Base-by-base conservation (phyloP, 2,113 vertebrate genomes). In the Calypte anna region DNA sequence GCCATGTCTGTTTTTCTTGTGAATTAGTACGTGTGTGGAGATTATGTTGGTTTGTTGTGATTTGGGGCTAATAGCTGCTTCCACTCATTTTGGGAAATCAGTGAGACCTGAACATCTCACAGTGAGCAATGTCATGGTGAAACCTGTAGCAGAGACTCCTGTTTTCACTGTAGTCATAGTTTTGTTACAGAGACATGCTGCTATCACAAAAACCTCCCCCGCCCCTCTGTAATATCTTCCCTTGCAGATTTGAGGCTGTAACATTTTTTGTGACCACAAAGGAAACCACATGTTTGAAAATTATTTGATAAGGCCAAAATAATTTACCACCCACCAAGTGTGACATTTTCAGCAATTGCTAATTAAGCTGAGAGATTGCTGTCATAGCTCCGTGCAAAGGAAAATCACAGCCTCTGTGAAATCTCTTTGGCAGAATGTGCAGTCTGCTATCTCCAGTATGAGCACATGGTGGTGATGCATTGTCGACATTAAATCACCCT, bases 281-380 rank as follows among this genome's bases (percentile, higher is more conserved):
- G n/a, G 68, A 84, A 95, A 50, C 21, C 44, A 68, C 44, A 50
- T 87, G 78, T 87, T 87, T 68, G 59, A 54, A 87, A 87, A 81
- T 77, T 0, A 73, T 87, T 84, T 90, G 86, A 92, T 90, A 94
- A 92, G 82, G 90, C 86, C 85, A 87, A 90, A 94, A 87, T 73
- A 72, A 90, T 95, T 92, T 81, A 40, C 90, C 90, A 90, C 90
- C 86, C 84, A 87, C 78, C 50, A 58, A 84, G 78, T 59, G 74
- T 92, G 90, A 87, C 68, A 87, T 94, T 90, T 94, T 90, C 7
- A 0, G 82, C 74, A 73, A 81, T 87, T 67, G 69, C 73, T 87
- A 90, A 84, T 92, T 94, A 84, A 81, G 63, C 54, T 46, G 74
- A 83, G 86, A 80, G 63, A 63, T 95, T 76, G 59, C 69, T 94